Evolutionary conservation across 2,888 invertebrate genomes (phyloP), one percentile per base, ranked within the genome.

Genomic region (Chloroclysta siterata): DNA sequence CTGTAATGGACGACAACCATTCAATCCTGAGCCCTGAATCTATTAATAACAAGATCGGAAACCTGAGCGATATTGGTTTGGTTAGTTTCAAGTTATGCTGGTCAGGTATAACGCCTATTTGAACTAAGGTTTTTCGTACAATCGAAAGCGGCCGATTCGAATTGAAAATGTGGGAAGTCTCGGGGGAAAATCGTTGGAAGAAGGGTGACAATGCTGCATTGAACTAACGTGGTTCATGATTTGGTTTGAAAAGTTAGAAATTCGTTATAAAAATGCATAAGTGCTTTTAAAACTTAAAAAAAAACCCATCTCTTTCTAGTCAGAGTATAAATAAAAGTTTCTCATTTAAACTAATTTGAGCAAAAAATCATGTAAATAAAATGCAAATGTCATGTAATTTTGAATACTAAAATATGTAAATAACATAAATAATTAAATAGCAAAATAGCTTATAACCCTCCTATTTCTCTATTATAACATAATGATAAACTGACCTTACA

Each of bases 121-220:
- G 78, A 76, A 72, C 78, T 65, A 81, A 84, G 86, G 83, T 88
- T 87, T 39, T 88, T 84, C 84, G 77, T 83, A 87, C 86, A 86
- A 88, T 86, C 81, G 86, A 79, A 78, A 83, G 78, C 77, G 79
- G 80, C 81, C 82, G 83, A 82, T 83, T 85, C 80, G 81, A 85
- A 85, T 88, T 85, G 87, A 81, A 90, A 89, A 89, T 90, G 87
- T 89, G 83, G 87, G 83, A 80, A 80, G 81, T 79, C 85, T 85
- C 88, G 69, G 72, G 88, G 87, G 89, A 81, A 86, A 82, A 80
- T 79, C 77, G 78, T 71, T 67, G 68, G 71, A 67, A 68, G 66
- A 72, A 72, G 74, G 76, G 74, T 69, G 75, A 70, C 69, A 72
- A 75, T 73, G 75, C 66, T 63, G 60, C 67, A 68, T 70, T 69